Conservation (phyloP, 2,113 vertebrate species). For the Cygnus atratus region DNA sequence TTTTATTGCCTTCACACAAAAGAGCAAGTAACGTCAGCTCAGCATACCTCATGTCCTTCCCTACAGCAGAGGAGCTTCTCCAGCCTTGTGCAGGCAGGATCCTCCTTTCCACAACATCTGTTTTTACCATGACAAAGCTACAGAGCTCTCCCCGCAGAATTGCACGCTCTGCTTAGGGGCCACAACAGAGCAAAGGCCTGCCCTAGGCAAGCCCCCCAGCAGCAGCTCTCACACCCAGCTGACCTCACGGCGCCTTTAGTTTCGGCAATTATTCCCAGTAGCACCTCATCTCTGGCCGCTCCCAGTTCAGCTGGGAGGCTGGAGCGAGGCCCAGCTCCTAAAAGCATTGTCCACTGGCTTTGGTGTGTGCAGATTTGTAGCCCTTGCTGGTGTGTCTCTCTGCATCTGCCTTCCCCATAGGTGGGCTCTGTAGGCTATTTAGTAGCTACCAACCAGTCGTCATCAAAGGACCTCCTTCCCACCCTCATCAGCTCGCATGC, state of each 20-base stretch:
- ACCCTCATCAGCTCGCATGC: background rate
- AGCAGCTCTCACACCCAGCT: background rate
- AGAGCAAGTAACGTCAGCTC: background rate
- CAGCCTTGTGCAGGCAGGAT: background rate
- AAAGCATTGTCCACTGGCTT: background rate
- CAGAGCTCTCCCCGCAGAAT: background rate
- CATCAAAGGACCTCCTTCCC: background rate
- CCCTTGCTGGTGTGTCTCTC: background rate
- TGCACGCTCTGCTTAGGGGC: background rate
- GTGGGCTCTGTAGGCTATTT: background rate
- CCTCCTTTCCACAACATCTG: constrained; percentile 4
- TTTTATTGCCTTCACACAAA: background rate
- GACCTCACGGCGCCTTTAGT: background rate
- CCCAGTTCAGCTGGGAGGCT: constrained; percentile 8
- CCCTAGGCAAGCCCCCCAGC: background rate
- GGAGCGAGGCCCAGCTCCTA: constrained; percentile 8
- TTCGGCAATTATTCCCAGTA: constrained; percentile 4
- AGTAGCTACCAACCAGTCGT: background rate
- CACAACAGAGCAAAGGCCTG: background rate
- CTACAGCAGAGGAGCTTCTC: background rate
- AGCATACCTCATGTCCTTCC: background rate
- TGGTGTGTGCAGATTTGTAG: background rate
- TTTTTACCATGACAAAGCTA: background rate
- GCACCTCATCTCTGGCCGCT: background rate
- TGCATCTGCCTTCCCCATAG: background rate